Percentiles rank a stretch among this genome's conserved stretches.
Conservation (phyloP, 2,797 vertebrate genomes). For the Numenius phaeopus region DNA sequence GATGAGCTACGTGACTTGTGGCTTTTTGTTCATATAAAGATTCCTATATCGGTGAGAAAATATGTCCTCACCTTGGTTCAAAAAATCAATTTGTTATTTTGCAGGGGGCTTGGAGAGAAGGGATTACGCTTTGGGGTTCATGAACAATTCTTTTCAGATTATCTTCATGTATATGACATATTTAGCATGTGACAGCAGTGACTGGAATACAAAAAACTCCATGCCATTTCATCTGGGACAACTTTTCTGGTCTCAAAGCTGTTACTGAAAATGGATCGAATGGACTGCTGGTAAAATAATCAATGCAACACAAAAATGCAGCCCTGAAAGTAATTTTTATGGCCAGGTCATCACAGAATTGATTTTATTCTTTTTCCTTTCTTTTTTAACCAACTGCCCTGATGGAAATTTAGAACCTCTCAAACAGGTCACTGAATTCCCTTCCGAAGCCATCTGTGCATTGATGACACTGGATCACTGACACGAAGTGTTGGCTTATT, state of each 20-base stretch:
- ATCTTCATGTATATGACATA: not conserved
- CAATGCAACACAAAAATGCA: not conserved
- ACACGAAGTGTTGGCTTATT: not conserved
- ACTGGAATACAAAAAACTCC: not conserved
- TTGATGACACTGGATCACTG: not conserved
- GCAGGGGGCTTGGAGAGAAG: not conserved
- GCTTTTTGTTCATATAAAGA: not conserved
- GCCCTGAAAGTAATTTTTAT: not conserved
- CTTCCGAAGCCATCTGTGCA: not conserved
- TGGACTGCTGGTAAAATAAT: not conserved
- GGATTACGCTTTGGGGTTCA: not conserved
- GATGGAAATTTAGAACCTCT: not conserved
- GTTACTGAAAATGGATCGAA: fast-evolving
- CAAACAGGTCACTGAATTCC: not conserved
- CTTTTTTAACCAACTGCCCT: not conserved
- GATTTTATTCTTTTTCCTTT: not conserved
- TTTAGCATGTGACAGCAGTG: not conserved
- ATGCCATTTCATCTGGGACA: not conserved
- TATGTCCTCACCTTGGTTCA: fast-evolving
- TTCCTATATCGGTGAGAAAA: not conserved
- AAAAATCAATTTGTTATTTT: not conserved
- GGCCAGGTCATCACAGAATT: not conserved
- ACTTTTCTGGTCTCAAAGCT: not conserved
- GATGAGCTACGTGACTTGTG: fast-evolving
- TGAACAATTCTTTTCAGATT: not conserved